Evolutionary conservation across 2,888 invertebrate species (phyloP), one percentile per base, ranked within the genome.

Genomic region (Tetheella fluctuosa): DNA sequence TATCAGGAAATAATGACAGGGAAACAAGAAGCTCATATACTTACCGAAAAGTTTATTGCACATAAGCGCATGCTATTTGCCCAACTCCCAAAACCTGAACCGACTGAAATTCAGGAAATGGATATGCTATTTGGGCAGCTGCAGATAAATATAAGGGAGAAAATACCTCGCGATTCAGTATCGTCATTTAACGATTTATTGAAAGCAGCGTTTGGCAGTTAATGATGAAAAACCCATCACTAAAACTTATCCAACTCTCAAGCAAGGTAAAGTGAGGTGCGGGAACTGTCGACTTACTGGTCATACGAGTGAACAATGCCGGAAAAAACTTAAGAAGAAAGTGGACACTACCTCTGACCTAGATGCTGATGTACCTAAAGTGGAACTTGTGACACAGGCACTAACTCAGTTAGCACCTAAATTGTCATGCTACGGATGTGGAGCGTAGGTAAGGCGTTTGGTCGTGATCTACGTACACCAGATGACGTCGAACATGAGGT

Each of bases 371-470:
- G 12, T 34, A 34, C 34, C 12, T 8, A 8, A 34, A 12, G 1
- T 2, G 13, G 13, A 34, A 34, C 34, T 12, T 8, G 12, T 13
- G 34, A 8, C 13, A 34, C 34, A 4, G 7, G 13, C 12, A 2
- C 4, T 10, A 8, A 8, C 12, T 8, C 34, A 34, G 12, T 34
- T 34, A 8, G 12, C 12, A 34, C 12, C 34, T 1, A 34, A 34
- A 34, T 25, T 34, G 1, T 34, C 68, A 0, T 70, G 68, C 61
- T 68, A 68, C 25, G 68, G 67, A 2, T 68, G 68, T 58, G 68
- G 70, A 10, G 57, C 7, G 64, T 65, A 17, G 63, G 65, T 0
- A 61, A 65, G 6, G 67, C 66, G 0, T 68, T 70, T 20, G 70
- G 59, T 0, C 20, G 69, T 52, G 69, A 69, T 42, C 12, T 69